Percentiles rank a stretch among this genome's conserved stretches.
Conservation (phyloP, 92 coral and sea anemone species). For the Pocillopora grandis region DNA sequence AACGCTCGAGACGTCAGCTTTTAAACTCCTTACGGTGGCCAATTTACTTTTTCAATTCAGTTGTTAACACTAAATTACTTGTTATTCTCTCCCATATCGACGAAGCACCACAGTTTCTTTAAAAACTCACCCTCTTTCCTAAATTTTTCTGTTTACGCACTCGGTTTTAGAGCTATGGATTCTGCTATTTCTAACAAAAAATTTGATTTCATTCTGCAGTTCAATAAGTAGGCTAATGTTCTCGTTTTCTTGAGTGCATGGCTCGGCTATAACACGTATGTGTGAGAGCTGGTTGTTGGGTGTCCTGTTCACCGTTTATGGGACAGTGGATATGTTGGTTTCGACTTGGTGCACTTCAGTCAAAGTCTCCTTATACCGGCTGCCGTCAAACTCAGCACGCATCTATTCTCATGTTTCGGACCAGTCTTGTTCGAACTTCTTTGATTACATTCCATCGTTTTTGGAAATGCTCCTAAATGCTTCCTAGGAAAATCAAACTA, state of each 20-base stretch:
- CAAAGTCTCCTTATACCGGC: neutral
- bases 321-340: neutral
- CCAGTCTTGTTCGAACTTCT: neutral
- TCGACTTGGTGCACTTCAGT: neutral
- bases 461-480: neutral
- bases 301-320: neutral
- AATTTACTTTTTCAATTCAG: too few species aligned
- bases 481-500: neutral
- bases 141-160: neutral
- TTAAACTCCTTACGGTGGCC: too few species aligned
- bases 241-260: neutral
- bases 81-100: too few species aligned
- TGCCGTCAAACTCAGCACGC: neutral
- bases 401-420: neutral
- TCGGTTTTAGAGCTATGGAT: neutral
- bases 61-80: too few species aligned
- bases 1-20: too few species aligned
- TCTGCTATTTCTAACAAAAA: neutral
- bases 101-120: too few species aligned
- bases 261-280: neutral
- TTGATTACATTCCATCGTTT: constrained; percentile 3
- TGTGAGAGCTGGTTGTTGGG: neutral
- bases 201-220: neutral
- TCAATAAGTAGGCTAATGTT: neutral
- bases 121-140: neutral